phyloP scores from a whole-genome alignment of 2,888 invertebrate species.

The Zhuqinia jingwanae region DNA sequence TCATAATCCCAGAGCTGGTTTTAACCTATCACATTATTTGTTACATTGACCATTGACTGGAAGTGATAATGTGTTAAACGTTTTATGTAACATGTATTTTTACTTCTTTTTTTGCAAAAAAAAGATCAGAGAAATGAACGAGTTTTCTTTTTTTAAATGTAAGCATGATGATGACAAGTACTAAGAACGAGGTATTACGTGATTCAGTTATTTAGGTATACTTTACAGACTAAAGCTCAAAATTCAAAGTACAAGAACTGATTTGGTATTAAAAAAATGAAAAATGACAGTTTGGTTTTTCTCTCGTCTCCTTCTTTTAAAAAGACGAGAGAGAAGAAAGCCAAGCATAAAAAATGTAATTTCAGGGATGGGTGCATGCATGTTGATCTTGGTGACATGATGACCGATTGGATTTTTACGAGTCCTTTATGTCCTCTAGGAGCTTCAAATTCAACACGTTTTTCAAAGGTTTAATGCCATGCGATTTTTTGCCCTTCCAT shows the following conservation, averaged over 20 bases:
- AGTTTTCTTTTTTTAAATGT: no score
- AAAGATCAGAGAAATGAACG: no score
- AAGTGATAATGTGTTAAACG: neutral
- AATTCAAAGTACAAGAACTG: conserved; percentile 38
- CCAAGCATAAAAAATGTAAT: no score
- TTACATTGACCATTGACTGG: neutral
- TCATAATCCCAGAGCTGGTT: no score
- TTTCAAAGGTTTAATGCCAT: neutral
- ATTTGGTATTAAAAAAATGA: neutral
- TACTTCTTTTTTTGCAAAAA: no score
- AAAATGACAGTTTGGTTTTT: neutral
- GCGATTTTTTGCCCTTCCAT: neutral
- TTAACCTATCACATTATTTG: no score
- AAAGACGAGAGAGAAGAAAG: no score
- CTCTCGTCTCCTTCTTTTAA: no score
- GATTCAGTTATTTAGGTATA: no score
- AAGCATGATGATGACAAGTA: no score
- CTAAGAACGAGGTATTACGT: no score
- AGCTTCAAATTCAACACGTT: neutral
- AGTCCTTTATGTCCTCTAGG: neutral
- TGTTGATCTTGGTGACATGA: conserved; percentile 39
- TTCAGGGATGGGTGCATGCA: neutral
- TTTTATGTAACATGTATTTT: neutral
- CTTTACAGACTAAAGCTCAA: conserved; percentile 23
- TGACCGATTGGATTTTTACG: conserved; percentile 36